Base-by-base conservation (phyloP, 1,140 invertebrate genomes). In the Mizuhopecten yessoensis region DNA sequence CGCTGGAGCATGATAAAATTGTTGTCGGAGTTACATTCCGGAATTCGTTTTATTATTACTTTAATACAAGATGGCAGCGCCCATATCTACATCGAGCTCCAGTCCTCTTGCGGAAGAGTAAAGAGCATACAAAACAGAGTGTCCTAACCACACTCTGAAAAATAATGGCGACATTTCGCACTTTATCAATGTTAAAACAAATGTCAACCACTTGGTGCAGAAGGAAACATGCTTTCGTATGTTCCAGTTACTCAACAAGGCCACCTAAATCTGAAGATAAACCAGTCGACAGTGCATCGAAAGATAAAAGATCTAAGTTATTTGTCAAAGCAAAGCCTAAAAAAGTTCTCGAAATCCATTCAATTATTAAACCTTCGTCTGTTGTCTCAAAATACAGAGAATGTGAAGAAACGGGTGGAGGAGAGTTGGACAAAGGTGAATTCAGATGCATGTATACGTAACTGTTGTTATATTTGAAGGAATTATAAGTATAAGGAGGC, bases 161-260 rank as follows among this genome's bases (percentile, higher is more conserved):
- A 49, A n/a, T 5, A 75, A 75, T 75, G 57, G 57, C 57, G 57
- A 75, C 57, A 75, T n/a, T 75, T 29, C 57, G 57, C n/a, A 75
- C 57, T 9, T n/a, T 29, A 29, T 29, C 57, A 7, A 0, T 75
- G 1, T 75, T 5, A 5, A 75, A 75, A 75, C 57, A 75, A 11
- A 23, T 75, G 57, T 29, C 57, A 5, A 75, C 57, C n/a, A 75
- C 57, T 75, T 75, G 57, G 57, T 75, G 57, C 23, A 75, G 11
- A 75, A n/a, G 57, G n/a, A 75, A 75, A 75, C 29, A 75, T 75
- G 57, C 57, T n/a, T 75, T 75, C 23, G 0, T 75, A 29, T 75
- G n/a, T 75, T 75, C 57, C n/a, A 75, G 9, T 75, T 75, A 29
- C n/a, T 7, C 9, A 75, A 75, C 57, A 29, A n/a, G n/a, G n/a